phyloP scores from a whole-genome alignment of 2,113 vertebrate species.

The Mobula hypostoma region DNA sequence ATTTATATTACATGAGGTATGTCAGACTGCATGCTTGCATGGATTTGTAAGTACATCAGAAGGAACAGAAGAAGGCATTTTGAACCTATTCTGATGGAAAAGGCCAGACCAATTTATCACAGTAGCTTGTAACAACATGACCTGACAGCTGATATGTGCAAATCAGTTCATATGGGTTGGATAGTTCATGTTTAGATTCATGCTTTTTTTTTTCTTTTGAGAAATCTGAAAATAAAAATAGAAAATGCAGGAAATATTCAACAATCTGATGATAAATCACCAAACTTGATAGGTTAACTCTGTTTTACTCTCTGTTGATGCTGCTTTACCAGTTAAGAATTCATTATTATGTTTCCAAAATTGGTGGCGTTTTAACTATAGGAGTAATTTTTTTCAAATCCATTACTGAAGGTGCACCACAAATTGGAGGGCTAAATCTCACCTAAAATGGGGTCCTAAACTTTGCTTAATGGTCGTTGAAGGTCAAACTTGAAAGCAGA shows the following conservation, averaged over 20 bases:
- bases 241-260: background rate
- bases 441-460: background rate
- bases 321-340: background rate
- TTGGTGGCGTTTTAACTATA: background rate
- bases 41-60: constrained; percentile 23
- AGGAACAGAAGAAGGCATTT: background rate
- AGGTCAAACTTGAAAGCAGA: no score
- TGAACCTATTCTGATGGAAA: constrained; percentile 27
- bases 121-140: constrained; percentile 16
- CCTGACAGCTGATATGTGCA: constrained; percentile 2
- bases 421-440: background rate
- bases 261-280: background rate
- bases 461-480: background rate
- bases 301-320: background rate
- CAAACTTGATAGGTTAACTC: background rate
- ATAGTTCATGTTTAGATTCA: constrained; percentile 21
- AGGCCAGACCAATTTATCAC: background rate
- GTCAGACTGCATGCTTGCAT: constrained; percentile 4
- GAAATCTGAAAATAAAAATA: background rate
- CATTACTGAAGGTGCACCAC: background rate
- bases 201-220: background rate
- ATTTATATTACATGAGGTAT: constrained; percentile 7
- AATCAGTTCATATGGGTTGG: constrained; percentile 15
- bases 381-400: background rate
- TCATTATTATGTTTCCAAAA: background rate